phyloP scores from a whole-genome alignment of 35 echinoderm and acorn worm species.

The Apostichopus parvimensis region DNA sequence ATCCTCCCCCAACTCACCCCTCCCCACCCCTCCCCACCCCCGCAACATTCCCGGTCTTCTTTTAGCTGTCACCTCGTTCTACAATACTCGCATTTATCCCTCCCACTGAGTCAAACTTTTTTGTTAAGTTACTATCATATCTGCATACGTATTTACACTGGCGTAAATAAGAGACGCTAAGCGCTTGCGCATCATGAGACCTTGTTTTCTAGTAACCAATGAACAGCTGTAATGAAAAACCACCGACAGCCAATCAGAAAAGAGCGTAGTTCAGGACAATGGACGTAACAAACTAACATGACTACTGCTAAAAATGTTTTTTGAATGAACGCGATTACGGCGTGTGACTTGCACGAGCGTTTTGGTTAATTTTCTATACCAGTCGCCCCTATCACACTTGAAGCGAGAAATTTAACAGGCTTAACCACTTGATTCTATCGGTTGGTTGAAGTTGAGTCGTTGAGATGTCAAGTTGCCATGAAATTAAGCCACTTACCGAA shows the following conservation, averaged over 20 bases:
- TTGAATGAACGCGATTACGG: neutral
- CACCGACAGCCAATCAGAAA: slow-evolving; percentile 33
- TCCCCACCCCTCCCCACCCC: too few species aligned
- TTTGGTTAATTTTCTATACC: slow-evolving; percentile 24
- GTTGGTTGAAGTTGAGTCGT: slow-evolving; percentile 14
- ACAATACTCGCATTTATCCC: too few species aligned
- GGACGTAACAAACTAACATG: neutral
- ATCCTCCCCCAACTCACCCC: too few species aligned
- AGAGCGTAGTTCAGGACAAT: slow-evolving; percentile 17
- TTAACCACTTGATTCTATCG: slow-evolving; percentile 21
- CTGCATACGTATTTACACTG: neutral
- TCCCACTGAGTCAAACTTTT: too few species aligned
- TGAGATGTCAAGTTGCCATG: slow-evolving; percentile 12
- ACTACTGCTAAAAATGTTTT: neutral
- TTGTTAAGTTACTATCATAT: neutral
- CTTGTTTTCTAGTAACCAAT: slow-evolving; percentile 3
- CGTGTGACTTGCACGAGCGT: slow-evolving; percentile 39
- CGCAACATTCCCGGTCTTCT: too few species aligned
- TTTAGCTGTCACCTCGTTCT: too few species aligned
- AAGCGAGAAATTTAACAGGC: slow-evolving; percentile 44
- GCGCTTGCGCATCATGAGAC: neutral
- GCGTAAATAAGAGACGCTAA: neutral
- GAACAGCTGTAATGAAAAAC: neutral
- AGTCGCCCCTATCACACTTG: slow-evolving; percentile 30
- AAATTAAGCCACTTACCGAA: slow-evolving; percentile 28